These are phyloP conservation scores for Batillaria attramentaria DNA, from an alignment of 1,140 invertebrate genomes.

Conservation along the genomic window DNA sequence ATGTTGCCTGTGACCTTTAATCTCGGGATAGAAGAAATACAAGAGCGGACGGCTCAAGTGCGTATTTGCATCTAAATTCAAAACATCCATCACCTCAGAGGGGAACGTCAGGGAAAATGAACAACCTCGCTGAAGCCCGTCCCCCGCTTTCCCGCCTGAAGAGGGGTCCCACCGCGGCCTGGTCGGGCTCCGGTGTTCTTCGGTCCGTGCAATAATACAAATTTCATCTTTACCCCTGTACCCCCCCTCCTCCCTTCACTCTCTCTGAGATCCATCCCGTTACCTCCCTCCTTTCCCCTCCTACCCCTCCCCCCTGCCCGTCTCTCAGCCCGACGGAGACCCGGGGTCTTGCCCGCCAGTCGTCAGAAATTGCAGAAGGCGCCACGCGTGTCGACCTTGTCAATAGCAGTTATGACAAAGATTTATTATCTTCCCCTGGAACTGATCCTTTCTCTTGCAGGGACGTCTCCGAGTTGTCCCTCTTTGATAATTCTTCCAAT, in stretches of 20 bases:
- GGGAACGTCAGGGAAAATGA: conserved; percentile 38
- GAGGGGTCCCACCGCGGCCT: conserved; percentile 2
- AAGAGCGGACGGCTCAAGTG: conserved; percentile 24
- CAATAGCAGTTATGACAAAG: conserved; percentile 40
- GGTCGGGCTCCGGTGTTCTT: conserved; percentile 13
- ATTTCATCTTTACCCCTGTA: conserved; percentile 35
- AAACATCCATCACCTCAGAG: conserved; percentile 37
- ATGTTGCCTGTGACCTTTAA: conserved; percentile 35
- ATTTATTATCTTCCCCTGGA: conserved; percentile 37
- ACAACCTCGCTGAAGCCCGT: conserved; percentile 23
- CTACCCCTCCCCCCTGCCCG: neutral
- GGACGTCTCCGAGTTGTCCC: conserved; percentile 27
- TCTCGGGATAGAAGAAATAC: conserved; percentile 32
- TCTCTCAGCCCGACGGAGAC: conserved; percentile 7
- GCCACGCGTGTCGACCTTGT: conserved; percentile 33
- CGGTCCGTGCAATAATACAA: conserved; percentile 37
- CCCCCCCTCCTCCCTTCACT: conserved; percentile 24
- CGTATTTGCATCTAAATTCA: conserved; percentile 47
- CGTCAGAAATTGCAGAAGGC: conserved; percentile 26
- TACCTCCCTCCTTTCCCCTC: conserved; percentile 17
- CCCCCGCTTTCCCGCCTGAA: conserved; percentile 2
- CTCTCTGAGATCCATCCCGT: no score
- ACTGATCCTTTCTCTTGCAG: conserved; percentile 23
- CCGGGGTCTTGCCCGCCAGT: conserved; percentile 4
- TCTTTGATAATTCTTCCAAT: conserved; percentile 24